Evolutionary conservation across 2,888 invertebrate species (phyloP).

Genomic region (Odontocolon sp.): DNA sequence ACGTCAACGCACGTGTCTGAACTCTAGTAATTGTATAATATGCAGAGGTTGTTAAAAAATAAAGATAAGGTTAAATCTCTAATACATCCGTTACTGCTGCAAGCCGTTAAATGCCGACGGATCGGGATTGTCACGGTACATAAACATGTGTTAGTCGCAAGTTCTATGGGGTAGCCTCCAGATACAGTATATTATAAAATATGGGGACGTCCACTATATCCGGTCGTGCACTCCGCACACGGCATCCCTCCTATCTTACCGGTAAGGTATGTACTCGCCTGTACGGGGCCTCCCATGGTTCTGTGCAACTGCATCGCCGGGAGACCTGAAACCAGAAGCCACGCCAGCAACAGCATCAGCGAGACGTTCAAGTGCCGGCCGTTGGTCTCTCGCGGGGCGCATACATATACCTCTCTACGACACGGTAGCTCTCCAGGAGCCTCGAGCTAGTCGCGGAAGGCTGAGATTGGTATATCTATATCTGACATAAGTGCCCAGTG

Average conservation of each 20-base stretch:
- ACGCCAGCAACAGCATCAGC: background rate
- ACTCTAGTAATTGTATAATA: background rate
- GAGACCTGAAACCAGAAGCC: background rate
- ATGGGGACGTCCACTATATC: background rate
- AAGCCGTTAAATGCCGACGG: background rate
- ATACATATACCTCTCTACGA: background rate
- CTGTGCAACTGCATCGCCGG: background rate
- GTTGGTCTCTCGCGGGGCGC: conserved; percentile 2
- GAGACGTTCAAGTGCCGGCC: background rate
- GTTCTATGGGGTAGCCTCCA: background rate
- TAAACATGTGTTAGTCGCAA: background rate
- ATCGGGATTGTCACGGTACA: background rate
- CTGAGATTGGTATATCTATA: conserved; percentile 40
- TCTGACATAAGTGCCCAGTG: conserved; percentile 44
- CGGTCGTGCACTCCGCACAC: background rate
- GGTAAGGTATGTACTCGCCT: background rate
- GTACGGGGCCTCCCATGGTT: background rate
- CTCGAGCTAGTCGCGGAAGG: background rate
- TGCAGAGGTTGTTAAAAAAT: background rate
- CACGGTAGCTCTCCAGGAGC: conserved; percentile 6
- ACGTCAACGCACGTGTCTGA: too few relatives aligned
- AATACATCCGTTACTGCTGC: background rate
- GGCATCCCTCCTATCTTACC: background rate
- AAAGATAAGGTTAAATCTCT: background rate
- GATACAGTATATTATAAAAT: background rate